phyloP scores from a whole-genome alignment of 2,797 vertebrate genomes.

The Tamandua tetradactyla region DNA sequence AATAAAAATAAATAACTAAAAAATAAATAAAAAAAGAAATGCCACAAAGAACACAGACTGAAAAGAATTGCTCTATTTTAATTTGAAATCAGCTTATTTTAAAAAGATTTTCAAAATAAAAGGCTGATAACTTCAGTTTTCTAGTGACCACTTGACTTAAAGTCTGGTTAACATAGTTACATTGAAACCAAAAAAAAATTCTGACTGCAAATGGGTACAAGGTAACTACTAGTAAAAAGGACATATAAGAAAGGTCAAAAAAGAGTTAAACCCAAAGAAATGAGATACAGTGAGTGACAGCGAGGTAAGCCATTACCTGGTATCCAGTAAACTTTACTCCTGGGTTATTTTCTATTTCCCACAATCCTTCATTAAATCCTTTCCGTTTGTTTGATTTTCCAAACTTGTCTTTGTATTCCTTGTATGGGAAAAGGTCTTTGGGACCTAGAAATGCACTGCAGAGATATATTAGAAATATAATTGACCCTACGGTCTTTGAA shows the following conservation, averaged over 20 bases:
- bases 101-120: conserved; percentile 65
- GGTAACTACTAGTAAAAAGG: background rate
- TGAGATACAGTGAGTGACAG: conserved; percentile 49
- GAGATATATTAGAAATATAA: conserved; percentile 62
- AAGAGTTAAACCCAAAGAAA: conserved; percentile 25
- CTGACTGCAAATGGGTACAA: background rate
- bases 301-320: conserved; percentile 88
- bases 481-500: conserved; percentile 43
- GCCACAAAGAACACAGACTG: background rate
- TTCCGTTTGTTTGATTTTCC: too few relatives aligned
- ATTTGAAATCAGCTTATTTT: conserved; percentile 68
- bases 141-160: conserved; percentile 50
- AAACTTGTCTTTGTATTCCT: too few relatives aligned
- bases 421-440: too few relatives aligned
- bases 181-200: conserved; percentile 16
- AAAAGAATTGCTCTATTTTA: conserved; percentile 59
- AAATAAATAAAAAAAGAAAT: too few relatives aligned
- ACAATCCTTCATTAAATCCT: too few relatives aligned
- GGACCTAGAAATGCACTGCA: conserved; percentile 94
- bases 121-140: conserved; percentile 62
- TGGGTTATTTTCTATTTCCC: too few relatives aligned
- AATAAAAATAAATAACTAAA: too few relatives aligned
- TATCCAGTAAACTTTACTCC: conserved; percentile 98
- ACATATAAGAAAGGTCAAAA: background rate
- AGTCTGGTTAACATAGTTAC: background rate